Conservation (phyloP, 2,113 vertebrate genomes). For the Puma concolor region DNA sequence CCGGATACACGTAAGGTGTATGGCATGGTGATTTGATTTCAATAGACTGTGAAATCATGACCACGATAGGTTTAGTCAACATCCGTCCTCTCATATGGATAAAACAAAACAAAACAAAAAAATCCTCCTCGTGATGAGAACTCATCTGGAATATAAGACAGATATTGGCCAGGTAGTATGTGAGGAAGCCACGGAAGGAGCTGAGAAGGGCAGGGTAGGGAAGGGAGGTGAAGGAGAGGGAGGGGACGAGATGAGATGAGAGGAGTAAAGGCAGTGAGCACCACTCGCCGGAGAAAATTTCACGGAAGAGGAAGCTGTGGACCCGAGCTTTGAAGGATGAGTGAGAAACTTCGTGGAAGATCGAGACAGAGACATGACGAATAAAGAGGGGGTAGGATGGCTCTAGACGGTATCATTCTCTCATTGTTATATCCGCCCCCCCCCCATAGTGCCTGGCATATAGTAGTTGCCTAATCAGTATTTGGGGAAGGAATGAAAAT, state of each 20-base stretch:
- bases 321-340: not conserved
- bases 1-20: not conserved
- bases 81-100: not conserved
- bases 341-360: not conserved
- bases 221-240: not conserved
- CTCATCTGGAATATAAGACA: not conserved
- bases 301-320: not conserved
- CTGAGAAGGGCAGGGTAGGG: not conserved
- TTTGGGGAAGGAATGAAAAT: not conserved
- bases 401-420: not conserved
- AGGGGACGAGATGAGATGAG: rapidly evolving
- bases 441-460: not conserved
- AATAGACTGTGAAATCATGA: not conserved
- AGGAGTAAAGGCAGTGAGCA: not conserved
- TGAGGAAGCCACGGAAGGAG: not conserved
- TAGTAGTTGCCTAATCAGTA: not conserved
- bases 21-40: not conserved
- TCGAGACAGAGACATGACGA: not conserved
- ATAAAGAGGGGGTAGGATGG: not conserved
- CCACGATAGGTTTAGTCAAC: not conserved
- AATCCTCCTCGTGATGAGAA: not conserved
- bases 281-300: not conserved
- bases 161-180: not conserved
- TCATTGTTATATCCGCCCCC: not conserved
- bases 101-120: not conserved